A percentile compares a stretch with the other conserved stretches of the same genome.
phyloP scores from a whole-genome alignment of 2,113 vertebrate genomes.

The Albula goreensis region DNA sequence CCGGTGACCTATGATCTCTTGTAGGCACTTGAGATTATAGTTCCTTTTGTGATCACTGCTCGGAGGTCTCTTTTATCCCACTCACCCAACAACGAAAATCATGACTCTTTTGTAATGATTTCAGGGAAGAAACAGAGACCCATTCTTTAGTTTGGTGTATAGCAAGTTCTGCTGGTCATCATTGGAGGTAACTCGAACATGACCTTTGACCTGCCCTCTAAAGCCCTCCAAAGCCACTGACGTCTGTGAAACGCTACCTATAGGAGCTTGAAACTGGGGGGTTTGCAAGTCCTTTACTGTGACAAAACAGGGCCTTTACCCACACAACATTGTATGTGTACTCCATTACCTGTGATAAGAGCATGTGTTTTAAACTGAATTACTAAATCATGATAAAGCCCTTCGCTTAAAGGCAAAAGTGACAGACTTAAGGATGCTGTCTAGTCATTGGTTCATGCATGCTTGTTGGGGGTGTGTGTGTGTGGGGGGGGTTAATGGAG shows the following conservation, averaged over 20 bases:
- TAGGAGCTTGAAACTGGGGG: neutral
- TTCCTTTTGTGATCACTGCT: neutral
- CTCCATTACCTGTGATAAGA: neutral
- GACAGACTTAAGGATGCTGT: neutral
- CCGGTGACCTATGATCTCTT: neutral
- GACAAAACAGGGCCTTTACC: neutral
- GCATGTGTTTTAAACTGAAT: neutral
- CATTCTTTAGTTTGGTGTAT: neutral
- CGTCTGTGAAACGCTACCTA: neutral
- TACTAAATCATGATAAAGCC: neutral
- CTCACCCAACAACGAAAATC: slow-evolving; percentile 12
- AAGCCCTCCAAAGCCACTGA: neutral
- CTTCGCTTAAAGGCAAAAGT: neutral
- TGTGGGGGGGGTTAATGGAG: neutral
- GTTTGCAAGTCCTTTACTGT: neutral
- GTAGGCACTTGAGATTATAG: neutral
- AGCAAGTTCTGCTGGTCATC: slow-evolving; percentile 6
- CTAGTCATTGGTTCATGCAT: neutral
- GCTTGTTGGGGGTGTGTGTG: neutral
- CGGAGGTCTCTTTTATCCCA: neutral
- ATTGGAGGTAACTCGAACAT: slow-evolving; percentile 21
- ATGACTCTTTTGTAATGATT: slow-evolving; percentile 25
- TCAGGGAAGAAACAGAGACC: slow-evolving; percentile 15
- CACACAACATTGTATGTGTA: neutral
- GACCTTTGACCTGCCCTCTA: neutral